Percentiles rank a stretch among this genome's conserved stretches.
Conservation (phyloP, 1,140 invertebrate genomes). For the Ceratina japonica region DNA sequence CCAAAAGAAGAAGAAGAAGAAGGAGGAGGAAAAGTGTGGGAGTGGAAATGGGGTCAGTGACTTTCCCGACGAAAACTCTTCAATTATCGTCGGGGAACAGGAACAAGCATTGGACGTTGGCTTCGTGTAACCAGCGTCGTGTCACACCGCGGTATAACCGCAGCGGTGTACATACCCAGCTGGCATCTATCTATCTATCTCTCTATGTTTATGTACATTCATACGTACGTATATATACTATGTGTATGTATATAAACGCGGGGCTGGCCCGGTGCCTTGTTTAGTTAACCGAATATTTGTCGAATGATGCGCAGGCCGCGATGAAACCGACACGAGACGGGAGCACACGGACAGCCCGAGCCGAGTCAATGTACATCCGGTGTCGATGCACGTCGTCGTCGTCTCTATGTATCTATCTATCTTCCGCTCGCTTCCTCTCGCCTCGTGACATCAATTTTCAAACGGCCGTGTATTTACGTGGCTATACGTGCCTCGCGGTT, state of each 20-base stretch:
- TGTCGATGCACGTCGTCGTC: conserved; percentile 27
- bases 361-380: conserved; percentile 53
- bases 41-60: not conserved
- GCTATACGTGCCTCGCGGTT: too few species aligned
- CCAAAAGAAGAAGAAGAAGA: not conserved
- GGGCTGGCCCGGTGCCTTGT: conserved; percentile 46
- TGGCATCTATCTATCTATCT: not conserved
- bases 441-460: conserved; percentile 59
- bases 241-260: conserved; percentile 11
- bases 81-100: conserved; percentile 48
- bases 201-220: too few species aligned
- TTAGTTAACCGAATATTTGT: conserved; percentile 67
- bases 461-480: conserved; percentile 19
- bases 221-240: too few species aligned
- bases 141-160: conserved; percentile 31
- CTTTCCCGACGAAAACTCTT: conserved; percentile 33
- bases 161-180: too few species aligned
- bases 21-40: not conserved
- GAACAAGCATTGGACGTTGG: not conserved
- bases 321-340: conserved; percentile 51
- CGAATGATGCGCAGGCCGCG: conserved; percentile 61
- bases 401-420: conserved; percentile 33
- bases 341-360: conserved; percentile 26
- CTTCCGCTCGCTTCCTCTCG: conserved; percentile 36
- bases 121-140: conserved; percentile 21